These are phyloP conservation scores for Chiloscyllium plagiosum DNA, from an alignment of 2,113 vertebrate species.

Conservation along the genomic window DNA sequence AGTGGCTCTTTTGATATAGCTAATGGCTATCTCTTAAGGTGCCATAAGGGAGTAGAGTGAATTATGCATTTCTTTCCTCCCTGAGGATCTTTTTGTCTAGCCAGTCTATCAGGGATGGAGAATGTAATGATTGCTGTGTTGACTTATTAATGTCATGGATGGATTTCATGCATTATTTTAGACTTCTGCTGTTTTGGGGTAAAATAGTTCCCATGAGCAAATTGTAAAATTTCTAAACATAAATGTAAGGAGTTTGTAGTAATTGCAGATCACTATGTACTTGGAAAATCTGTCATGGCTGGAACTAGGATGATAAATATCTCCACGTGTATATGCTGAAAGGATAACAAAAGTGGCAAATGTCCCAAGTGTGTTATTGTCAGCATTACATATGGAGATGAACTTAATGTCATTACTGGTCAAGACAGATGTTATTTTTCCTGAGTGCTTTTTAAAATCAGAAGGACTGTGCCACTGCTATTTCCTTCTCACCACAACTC, in stretches of 20 bases:
- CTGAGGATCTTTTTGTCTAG: slow-evolving; percentile 29
- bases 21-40: background rate
- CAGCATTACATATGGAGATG: background rate
- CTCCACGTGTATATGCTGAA: background rate
- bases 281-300: background rate
- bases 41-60: slow-evolving; percentile 19
- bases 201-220: background rate
- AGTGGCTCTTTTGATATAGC: background rate
- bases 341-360: slow-evolving; percentile 3
- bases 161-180: slow-evolving; percentile 6
- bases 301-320: background rate
- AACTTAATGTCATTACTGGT: too few relatives aligned
- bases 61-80: slow-evolving; percentile 23
- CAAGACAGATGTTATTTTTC: background rate
- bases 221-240: background rate
- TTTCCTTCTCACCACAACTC: background rate
- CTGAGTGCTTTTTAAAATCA: background rate
- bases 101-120: slow-evolving; percentile 3
- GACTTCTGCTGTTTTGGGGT: background rate
- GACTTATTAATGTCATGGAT: slow-evolving; percentile 25
- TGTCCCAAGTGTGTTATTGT: background rate
- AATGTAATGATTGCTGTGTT: background rate
- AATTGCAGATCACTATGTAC: background rate
- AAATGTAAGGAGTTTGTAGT: background rate
- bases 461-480: background rate